Base-by-base conservation (phyloP, 2,113 vertebrate genomes). In the Vidua macroura region DNA sequence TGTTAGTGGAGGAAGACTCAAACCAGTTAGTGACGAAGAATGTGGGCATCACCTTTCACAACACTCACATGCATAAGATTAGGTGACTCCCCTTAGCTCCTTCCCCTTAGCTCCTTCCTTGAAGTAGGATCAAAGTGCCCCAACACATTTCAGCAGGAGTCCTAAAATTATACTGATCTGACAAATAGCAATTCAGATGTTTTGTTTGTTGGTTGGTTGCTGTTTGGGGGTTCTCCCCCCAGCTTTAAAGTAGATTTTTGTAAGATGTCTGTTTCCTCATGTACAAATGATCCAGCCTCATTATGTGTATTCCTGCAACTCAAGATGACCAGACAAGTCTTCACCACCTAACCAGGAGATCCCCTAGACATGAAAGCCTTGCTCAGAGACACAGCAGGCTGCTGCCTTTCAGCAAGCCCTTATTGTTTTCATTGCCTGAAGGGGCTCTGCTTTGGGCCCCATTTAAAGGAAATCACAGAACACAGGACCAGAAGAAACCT, bases 1-100 rank as follows among this genome's bases (percentile, higher is more conserved):
- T 3, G 0, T 17, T 52, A 83, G 27, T 31, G 33, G 37, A 89
- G 13, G 39, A 73, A 80, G 72, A 62, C 16, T 78, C 31, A 58
- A 58, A 77, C 11, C 0, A 0, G 31, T 59, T 49, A 55, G 24
- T 25, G n/a, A 28, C 2, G 1, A 83, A 76, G 59, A 85, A 51
- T 49, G 18, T 1, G 6, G 13, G 75, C 46, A 83, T 30, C 59
- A 83, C 28, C 33, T 87, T 75, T 78, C 52, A 51, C 33, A 64
- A n/a, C 14, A 23, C 30, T 51, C 3, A 1, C 30, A 10, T 48
- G 16, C 25, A 18, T 21, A 48, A 56, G 25, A 41, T 48, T 41
- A 60, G 52, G 21, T 52, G 55, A 80, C 55, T 82, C 48, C 75
- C 35, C 35, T 35, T 35, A 67, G 30, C 8, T 35, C 70, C 24